Base-by-base conservation (phyloP, 2,888 invertebrate species). In the Netelia melanura region DNA sequence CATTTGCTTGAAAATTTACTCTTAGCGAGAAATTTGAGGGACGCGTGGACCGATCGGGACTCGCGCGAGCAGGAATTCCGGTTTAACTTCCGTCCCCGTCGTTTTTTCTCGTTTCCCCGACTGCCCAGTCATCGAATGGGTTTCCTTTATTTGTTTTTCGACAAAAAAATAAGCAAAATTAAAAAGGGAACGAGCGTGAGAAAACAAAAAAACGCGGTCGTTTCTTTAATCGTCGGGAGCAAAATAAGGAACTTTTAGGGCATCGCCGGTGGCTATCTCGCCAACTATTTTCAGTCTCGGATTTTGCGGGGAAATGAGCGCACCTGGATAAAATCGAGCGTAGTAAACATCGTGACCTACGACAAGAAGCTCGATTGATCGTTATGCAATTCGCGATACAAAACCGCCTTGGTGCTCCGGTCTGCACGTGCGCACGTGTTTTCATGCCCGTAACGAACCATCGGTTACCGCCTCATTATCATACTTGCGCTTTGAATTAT, bases 201-300 rank as follows among this genome's bases (percentile, higher is more conserved):
- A 30, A 30, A 89, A 89, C 11, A 72, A 85, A 90, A 91, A 88
- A 89, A 90, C 85, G 56, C 5, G 88, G 86, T 38, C 86, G 68
- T 84, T 88, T 87, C 90, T 89, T 86, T 91, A 89, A 91, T 61
- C 67, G 89, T 83, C 81, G 23, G 44, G 62, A 81, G 86, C 85
- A 75, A 89, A 89, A 90, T 88, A 86, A 90, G 82, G 86, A 88
- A 90, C 89, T 88, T 89, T 84, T 76, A 76, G 86, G 82, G 78
- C 80, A 74, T 84, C 56, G 67, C 74, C 74, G 67, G 48, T n/a
- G 43, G 21, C 44, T 30, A 52, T 67, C 48, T 38, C 48, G 9
- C 48, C 2, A 17, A 38, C 44, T 44, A 44, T 30, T 25, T 17
- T 61, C 65, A 61, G 82, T 85, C 87, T 86, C 86, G 78, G 85